These are phyloP conservation scores for Silurus meridionalis DNA, from an alignment of 2,113 vertebrate genomes.

Conservation along the genomic window DNA sequence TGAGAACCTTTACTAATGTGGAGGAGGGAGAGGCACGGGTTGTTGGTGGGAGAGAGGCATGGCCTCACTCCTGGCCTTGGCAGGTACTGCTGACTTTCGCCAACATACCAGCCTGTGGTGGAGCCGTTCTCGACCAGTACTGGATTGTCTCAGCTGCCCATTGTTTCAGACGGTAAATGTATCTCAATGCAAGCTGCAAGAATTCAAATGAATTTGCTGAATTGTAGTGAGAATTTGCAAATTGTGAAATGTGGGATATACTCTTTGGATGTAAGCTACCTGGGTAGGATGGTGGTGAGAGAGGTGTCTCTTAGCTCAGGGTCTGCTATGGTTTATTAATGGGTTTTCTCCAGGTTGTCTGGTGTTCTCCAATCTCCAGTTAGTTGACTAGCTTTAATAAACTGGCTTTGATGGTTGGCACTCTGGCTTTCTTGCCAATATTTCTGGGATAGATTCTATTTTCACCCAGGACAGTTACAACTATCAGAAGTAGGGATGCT, in stretches of 20 bases:
- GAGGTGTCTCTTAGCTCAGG: not conserved
- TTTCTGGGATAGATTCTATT: not conserved
- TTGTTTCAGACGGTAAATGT: conserved; percentile 66
- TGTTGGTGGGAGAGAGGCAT: conserved; percentile 70
- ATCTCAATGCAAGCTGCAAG: not conserved
- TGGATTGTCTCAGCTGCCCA: conserved; percentile 71
- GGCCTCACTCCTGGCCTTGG: conserved; percentile 74
- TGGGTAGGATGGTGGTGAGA: not conserved
- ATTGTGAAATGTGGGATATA: not conserved
- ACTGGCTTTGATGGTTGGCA: not conserved
- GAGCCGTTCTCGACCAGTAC: conserved; percentile 57
- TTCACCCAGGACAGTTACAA: not conserved
- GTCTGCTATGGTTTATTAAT: not conserved
- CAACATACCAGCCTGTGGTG: conserved; percentile 64
- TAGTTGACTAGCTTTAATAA: not conserved
- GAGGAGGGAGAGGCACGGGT: conserved; percentile 58
- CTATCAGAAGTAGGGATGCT: not conserved
- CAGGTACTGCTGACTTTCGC: conserved; percentile 62
- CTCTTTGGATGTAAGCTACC: not conserved
- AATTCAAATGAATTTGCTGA: not conserved
- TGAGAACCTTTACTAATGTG: conserved; percentile 56
- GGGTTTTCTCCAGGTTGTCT: not conserved
- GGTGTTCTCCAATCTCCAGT: not conserved
- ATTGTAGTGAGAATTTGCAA: not conserved
- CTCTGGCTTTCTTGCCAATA: not conserved